phyloP scores from a whole-genome alignment of 1,140 invertebrate species.

The Drosophila kanapiae region DNA sequence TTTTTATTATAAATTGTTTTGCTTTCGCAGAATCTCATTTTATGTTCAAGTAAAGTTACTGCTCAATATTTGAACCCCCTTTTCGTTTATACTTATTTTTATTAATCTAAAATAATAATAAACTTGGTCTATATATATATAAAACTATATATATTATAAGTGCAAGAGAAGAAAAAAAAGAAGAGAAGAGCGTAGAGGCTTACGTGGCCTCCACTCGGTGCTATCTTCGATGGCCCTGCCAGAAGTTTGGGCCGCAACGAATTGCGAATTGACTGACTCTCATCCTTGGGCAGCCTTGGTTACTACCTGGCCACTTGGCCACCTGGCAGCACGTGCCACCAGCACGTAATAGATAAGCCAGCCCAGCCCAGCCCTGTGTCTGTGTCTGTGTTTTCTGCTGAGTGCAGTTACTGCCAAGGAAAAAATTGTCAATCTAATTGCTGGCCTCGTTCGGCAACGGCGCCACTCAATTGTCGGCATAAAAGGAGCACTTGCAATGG shows the following conservation, averaged over 20 bases:
- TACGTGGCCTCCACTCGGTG: neutral
- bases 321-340: conserved; percentile 43
- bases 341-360: conserved; percentile 65
- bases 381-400: conserved; percentile 19
- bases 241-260: conserved; percentile 21
- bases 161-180: neutral
- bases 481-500: conserved; percentile 43
- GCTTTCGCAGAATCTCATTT: neutral
- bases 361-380: no score
- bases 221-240: conserved; percentile 27
- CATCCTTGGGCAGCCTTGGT: neutral
- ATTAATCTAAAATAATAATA: no score
- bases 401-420: conserved; percentile 28
- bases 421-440: conserved; percentile 66
- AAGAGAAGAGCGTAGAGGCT: no score
- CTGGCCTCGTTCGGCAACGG: conserved; percentile 18
- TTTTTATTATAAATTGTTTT: neutral
- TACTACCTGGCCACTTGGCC: conserved; percentile 11
- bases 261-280: neutral
- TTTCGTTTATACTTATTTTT: no score
- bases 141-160: neutral
- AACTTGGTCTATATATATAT: no score
- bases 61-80: no score
- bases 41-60: no score
- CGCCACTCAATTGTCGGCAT: conserved; percentile 45